Conservation (phyloP, 2,797 vertebrate genomes). For the Fistularia tabacaria region DNA sequence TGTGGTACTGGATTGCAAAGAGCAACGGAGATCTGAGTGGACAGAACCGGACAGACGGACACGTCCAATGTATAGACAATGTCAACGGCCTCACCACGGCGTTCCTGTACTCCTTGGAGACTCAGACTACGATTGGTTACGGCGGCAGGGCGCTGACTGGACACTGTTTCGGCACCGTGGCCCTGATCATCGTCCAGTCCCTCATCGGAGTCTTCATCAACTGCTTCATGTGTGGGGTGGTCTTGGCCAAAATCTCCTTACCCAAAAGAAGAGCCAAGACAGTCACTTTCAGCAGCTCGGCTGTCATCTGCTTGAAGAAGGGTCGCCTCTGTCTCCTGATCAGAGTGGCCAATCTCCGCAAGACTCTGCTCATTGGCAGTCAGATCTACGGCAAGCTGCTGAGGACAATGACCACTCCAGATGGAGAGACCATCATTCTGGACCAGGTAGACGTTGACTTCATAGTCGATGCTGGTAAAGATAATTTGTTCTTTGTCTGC, state of each 20-base stretch:
- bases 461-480: slow-evolving; percentile 86
- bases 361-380: slow-evolving; percentile 88
- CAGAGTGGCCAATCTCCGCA: slow-evolving; percentile 91
- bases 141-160: slow-evolving; percentile 87
- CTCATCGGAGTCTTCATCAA: slow-evolving; percentile 88
- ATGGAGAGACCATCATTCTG: slow-evolving; percentile 90
- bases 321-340: slow-evolving; percentile 86
- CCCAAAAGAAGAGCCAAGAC: slow-evolving; percentile 92
- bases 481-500: slow-evolving; percentile 94
- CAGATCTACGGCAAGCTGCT: slow-evolving; percentile 94
- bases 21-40: slow-evolving; percentile 68
- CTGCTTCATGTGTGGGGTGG: slow-evolving; percentile 91
- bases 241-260: slow-evolving; percentile 91
- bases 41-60: slow-evolving; percentile 66
- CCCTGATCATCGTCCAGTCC: slow-evolving; percentile 85
- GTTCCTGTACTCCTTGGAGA: slow-evolving; percentile 95
- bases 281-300: slow-evolving; percentile 86
- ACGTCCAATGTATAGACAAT: slow-evolving; percentile 84
- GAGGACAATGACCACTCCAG: slow-evolving; percentile 82
- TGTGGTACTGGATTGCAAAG: slow-evolving; percentile 78
- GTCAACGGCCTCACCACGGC: slow-evolving; percentile 86
- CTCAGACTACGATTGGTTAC: slow-evolving; percentile 93
- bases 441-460: slow-evolving; percentile 92
- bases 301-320: slow-evolving; percentile 87
- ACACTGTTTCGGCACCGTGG: slow-evolving; percentile 83